Evolutionary conservation across 1,140 invertebrate genomes (phyloP).

Genomic region (Venturia canescens): DNA sequence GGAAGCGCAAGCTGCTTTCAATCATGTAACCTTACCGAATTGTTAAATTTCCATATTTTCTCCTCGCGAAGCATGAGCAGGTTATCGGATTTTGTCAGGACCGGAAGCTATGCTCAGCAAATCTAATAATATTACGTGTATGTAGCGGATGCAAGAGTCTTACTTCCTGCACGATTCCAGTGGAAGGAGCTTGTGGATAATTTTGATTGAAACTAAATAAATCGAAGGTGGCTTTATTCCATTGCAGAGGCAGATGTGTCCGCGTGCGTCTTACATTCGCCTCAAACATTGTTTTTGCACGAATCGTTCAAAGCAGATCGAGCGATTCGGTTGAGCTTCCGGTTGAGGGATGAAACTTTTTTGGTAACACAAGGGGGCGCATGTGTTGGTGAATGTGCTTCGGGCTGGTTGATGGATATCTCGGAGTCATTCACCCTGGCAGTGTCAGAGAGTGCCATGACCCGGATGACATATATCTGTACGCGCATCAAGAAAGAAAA

Average conservation of each 20-base stretch:
- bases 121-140: not conserved
- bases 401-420: not conserved
- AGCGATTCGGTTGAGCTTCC: not conserved
- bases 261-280: not conserved
- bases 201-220: not conserved
- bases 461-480: constrained; percentile 14
- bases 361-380: not conserved
- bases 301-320: not conserved
- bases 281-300: not conserved
- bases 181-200: not conserved
- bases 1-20: not conserved
- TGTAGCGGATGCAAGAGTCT: not conserved
- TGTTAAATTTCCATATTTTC: not conserved
- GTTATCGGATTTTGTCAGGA: not conserved
- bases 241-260: not conserved
- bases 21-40: not conserved
- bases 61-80: not conserved
- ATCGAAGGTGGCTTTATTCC: not conserved
- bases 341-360: not conserved
- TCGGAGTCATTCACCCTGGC: constrained; percentile 17
- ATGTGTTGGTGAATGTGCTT: not conserved
- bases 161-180: not conserved
- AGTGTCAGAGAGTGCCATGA: constrained; percentile 24
- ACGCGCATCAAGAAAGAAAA: not conserved
- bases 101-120: not conserved